Base-by-base conservation (phyloP, 2,888 invertebrate genomes). In the Alsophila aescularia region DNA sequence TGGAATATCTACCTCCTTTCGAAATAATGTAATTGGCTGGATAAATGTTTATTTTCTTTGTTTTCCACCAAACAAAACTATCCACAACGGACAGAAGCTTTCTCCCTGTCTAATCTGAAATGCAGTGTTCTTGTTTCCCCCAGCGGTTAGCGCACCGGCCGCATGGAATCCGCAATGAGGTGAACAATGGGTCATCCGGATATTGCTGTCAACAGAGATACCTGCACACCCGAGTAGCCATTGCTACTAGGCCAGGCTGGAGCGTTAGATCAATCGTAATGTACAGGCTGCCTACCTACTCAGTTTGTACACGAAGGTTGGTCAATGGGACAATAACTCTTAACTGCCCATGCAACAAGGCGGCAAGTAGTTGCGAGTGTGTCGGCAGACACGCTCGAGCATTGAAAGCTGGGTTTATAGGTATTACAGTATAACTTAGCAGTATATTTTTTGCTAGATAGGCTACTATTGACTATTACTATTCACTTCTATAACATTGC, bases 151-250 rank as follows among this genome's bases (percentile, higher is more conserved):
- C 75, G 70, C 70, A 75, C 72, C 71, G 75, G 67, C 44, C 72
- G 83, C 69, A 73, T 75, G 71, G 88, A 89, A 88, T 89, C 82
- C 82, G 72, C 86, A 88, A 90, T 90, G 89, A 89, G 86, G 75
- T 77, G 86, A 83, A 88, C 89, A 89, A 89, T 87, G 86, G 85
- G 87, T n/a, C 86, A 86, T 82, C 81, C 87, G 88, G 88, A 89
- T 88, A 89, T 89, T 89, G 87, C 85, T 87, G 88, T 89, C 88
- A 87, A 83, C 81, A 66, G 43, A 35, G 75, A 73, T 76, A 77
- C 76, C 76, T 77, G 79, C 75, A 74, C 72, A 64, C 41, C 66
- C 65, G 69, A 62, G 42, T 36, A 42, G 42, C 48, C 34, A 18
- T 35, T 5, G 24, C 8, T 34, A 35, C 49, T 54, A n/a, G 47